These are phyloP conservation scores for Lamellibrachia columna DNA, from an alignment of 2,888 invertebrate genomes.

Conservation along the genomic window DNA sequence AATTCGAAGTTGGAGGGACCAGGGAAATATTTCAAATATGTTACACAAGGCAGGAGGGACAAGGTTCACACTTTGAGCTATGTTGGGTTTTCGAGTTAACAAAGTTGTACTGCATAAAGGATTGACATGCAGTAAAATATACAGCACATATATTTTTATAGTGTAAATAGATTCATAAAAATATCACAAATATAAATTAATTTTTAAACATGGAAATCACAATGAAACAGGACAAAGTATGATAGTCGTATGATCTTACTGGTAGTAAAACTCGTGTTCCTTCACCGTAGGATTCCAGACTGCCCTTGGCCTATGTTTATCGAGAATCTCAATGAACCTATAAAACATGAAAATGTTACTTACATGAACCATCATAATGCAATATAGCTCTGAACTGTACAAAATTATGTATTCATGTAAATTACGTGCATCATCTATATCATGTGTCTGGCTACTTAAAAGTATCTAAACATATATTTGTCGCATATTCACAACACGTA, in stretches of 20 bases:
- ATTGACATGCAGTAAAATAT: not conserved
- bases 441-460: not conserved
- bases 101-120: not conserved
- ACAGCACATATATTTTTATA: not conserved
- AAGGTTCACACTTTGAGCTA: too few relatives aligned
- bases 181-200: not conserved
- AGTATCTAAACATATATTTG: too few relatives aligned
- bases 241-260: conserved; percentile 71
- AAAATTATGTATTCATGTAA: not conserved
- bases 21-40: too few relatives aligned
- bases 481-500: not conserved
- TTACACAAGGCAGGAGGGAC: too few relatives aligned
- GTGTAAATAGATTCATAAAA: conserved; percentile 8
- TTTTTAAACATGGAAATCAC: not conserved
- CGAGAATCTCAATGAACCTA: conserved; percentile 75
- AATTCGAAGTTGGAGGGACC: too few relatives aligned
- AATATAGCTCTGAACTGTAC: not conserved
- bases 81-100: not conserved
- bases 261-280: conserved; percentile 84
- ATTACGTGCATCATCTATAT: not conserved
- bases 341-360: conserved; percentile 30
- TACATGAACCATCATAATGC: not conserved
- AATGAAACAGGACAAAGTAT: not conserved
- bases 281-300: conserved; percentile 80
- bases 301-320: conserved; percentile 79